phyloP scores from a whole-genome alignment of 2,888 invertebrate species.

The Melanchra persicariae region DNA sequence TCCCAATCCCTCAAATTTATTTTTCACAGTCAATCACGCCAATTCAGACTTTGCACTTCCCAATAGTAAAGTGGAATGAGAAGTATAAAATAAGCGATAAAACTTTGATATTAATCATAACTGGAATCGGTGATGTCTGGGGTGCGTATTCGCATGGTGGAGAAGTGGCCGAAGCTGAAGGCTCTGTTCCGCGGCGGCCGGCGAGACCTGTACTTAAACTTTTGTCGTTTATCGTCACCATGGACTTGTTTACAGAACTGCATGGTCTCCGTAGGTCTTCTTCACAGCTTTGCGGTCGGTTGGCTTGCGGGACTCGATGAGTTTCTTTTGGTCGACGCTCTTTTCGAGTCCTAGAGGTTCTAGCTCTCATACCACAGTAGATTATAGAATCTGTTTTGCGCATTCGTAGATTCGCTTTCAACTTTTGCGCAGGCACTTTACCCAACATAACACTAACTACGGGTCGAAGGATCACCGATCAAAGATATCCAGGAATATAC shows the following conservation, averaged over 20 bases:
- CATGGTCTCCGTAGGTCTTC: slow-evolving; percentile 98
- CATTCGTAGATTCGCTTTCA: background rate
- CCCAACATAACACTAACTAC: background rate
- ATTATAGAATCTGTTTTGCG: background rate
- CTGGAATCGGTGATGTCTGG: slow-evolving; percentile 82
- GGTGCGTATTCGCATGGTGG: slow-evolving; percentile 81
- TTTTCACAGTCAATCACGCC: slow-evolving; percentile 42
- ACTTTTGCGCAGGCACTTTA: background rate
- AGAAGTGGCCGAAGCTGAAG: slow-evolving; percentile 83
- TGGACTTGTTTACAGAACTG: slow-evolving; percentile 94
- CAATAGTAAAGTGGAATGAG: slow-evolving; percentile 54
- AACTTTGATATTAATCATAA: slow-evolving; percentile 71
- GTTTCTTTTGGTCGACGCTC: slow-evolving; percentile 93
- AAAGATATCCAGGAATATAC: background rate
- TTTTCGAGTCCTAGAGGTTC: slow-evolving; percentile 94
- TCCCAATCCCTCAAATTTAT: slow-evolving; percentile 30
- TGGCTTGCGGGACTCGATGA: slow-evolving; percentile 97
- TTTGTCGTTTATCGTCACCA: slow-evolving; percentile 88
- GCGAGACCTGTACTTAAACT: slow-evolving; percentile 83
- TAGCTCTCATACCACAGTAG: background rate
- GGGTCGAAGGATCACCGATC: background rate
- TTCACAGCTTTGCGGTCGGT: slow-evolving; percentile 98
- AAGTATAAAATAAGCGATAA: slow-evolving; percentile 38
- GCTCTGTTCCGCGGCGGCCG: slow-evolving; percentile 77
- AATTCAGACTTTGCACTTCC: slow-evolving; percentile 16